These are phyloP conservation scores for Planiliza haematocheilus DNA, from an alignment of 2,113 vertebrate species.

Conservation along the genomic window DNA sequence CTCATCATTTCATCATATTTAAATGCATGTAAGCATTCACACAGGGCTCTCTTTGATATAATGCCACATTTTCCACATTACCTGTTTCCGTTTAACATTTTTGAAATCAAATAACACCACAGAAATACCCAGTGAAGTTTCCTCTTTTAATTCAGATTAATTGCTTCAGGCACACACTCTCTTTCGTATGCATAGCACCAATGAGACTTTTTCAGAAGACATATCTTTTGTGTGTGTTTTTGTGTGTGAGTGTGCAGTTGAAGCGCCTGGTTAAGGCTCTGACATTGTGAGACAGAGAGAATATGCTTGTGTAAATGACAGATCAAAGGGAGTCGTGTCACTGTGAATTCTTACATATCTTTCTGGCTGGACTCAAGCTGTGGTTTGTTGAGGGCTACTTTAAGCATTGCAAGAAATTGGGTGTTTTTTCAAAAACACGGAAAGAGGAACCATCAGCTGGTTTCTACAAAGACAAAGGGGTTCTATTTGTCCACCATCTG, in stretches of 20 bases:
- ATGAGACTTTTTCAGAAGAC: conserved; percentile 60
- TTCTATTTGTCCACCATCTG: conserved; percentile 13
- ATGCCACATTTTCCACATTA: conserved; percentile 46
- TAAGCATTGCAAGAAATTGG: conserved; percentile 23
- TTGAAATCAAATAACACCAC: conserved; percentile 56
- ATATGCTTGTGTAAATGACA: conserved; percentile 61
- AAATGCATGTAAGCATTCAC: conserved; percentile 41
- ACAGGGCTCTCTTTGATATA: conserved; percentile 40
- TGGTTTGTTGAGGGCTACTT: conserved; percentile 29
- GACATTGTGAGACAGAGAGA: conserved; percentile 57
- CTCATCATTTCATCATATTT: conserved; percentile 44
- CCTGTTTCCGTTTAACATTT: conserved; percentile 48
- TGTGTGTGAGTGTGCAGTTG: conserved; percentile 32
- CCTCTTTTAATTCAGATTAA: conserved; percentile 37
- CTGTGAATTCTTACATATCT: conserved; percentile 53
- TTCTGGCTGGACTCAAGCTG: conserved; percentile 40
- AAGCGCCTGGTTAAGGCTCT: conserved; percentile 54
- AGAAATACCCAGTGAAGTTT: conserved; percentile 40
- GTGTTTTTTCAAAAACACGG: conserved; percentile 13
- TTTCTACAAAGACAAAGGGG: conserved; percentile 9
- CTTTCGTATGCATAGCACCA: conserved; percentile 49
- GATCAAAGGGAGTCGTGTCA: conserved; percentile 73
- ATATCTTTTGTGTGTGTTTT: conserved; percentile 46
- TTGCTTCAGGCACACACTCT: conserved; percentile 60
- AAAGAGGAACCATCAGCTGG: conserved; percentile 2